Conservation (phyloP, 2,888 invertebrate genomes). For the Drosophila putrida region DNA sequence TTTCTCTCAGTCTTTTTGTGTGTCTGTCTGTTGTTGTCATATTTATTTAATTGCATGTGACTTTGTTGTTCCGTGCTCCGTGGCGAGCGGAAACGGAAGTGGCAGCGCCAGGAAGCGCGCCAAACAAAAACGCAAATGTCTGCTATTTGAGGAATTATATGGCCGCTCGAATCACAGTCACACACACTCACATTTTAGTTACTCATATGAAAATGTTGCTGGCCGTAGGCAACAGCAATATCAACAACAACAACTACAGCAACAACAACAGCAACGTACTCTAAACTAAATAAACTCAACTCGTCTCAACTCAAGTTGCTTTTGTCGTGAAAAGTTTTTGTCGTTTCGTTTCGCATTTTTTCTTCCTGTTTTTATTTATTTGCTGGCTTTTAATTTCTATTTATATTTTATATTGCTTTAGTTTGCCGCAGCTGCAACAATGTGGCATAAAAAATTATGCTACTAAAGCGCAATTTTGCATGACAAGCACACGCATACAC, state of each 20-base stretch:
- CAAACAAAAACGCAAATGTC: conserved; percentile 81
- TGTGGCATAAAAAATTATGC: conserved; percentile 73
- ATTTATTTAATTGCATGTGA: conserved; percentile 79
- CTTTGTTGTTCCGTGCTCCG: conserved; percentile 54
- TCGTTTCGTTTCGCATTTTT: conserved; percentile 35
- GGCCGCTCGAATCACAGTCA: conserved; percentile 51
- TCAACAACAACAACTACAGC: conserved; percentile 24
- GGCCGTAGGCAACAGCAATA: conserved; percentile 34
- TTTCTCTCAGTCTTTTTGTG: conserved; percentile 11
- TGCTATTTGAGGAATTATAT: conserved; percentile 78
- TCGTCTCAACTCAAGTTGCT: conserved; percentile 52
- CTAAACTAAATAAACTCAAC: conserved; percentile 36
- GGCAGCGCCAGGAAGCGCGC: conserved; percentile 80
- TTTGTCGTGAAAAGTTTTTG: conserved; percentile 59
- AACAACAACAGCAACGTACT: conserved; percentile 28
- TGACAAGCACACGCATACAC: conserved; percentile 49
- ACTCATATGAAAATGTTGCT: conserved; percentile 53
- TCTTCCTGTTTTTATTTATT: conserved; percentile 61
- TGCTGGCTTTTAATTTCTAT: conserved; percentile 79
- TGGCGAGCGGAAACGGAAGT: conserved; percentile 73
- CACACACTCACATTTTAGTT: conserved; percentile 39
- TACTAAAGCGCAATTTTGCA: conserved; percentile 77
- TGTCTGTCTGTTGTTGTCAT: conserved; percentile 57
- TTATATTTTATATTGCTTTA: conserved; percentile 76
- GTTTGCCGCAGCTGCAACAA: conserved; percentile 73